Evolutionary conservation across 2,113 vertebrate species (phyloP), one percentile per base, ranked within the genome.

Genomic region (Benthochromis sp.): DNA sequence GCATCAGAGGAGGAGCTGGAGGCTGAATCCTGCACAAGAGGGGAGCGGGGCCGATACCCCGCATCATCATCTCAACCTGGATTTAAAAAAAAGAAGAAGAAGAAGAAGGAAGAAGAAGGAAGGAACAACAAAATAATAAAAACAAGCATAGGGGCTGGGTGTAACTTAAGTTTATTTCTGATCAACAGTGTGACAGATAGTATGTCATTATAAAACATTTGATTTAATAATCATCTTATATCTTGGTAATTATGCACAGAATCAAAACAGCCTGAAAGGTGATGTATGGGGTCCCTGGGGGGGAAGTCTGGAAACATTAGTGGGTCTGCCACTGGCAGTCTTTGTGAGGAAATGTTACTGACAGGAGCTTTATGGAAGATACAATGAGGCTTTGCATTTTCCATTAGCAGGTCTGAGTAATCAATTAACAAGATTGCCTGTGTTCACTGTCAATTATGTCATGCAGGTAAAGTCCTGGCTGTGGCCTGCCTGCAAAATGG

Each of bases 1-100:
- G 94, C 90, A 93, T 91, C 91, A 95, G 94, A 96, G 95, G 95
- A 95, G 95, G 94, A 94, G 95, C 95, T 93, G 94, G 89, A 92
- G 92, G 92, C 93, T 93, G 93, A 92, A 85, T 93, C 89, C 90
- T 86, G 86, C 84, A 86, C 71, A 86, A 92, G 87, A 85, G 89
- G 87, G 88, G 93, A 90, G 91, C 84, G 92, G 89, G 89, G 88
- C 57, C 89, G 71, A 66, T 43, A 86, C 76, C 86, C 63, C 78
- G 59, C 93, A 84, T 88, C 90, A 87, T 88, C 86, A 86, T 89
- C 88, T 86, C 88, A 89, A 85, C 81, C 81, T 81, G 83, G 36
- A 79, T 71, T 21, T n/a, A 38, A 73, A n/a, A 11, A 55, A 82
- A 87, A 43, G n/a, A n/a, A n/a, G n/a, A n/a, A n/a, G n/a, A 29